These are phyloP conservation scores for Gulo gulo DNA, from an alignment of 2,113 vertebrate genomes.

Conservation along the genomic window DNA sequence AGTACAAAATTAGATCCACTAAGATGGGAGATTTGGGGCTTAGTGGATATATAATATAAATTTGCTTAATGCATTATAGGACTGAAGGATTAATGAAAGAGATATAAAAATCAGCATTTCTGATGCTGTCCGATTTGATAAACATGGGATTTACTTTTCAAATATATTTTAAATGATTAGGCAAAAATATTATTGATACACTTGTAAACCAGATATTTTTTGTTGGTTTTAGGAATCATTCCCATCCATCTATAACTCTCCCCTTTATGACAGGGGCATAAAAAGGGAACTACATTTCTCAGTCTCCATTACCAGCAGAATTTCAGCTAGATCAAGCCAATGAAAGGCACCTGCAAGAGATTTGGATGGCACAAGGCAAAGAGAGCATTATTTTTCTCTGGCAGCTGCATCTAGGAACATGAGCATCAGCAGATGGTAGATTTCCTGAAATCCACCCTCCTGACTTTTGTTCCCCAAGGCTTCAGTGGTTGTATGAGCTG, in stretches of 20 bases:
- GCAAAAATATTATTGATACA: background rate
- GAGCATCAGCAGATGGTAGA: background rate
- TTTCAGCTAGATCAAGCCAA: background rate
- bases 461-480: background rate
- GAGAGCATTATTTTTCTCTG: constrained; percentile 15
- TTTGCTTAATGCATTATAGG: background rate
- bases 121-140: background rate
- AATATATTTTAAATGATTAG: background rate
- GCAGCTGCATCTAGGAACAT: background rate
- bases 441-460: background rate
- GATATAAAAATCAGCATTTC: background rate
- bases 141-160: background rate
- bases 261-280: background rate
- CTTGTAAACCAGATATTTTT: background rate
- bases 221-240: background rate
- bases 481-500: background rate
- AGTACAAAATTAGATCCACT: background rate
- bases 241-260: background rate
- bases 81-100: background rate
- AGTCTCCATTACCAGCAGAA: background rate
- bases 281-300: background rate
- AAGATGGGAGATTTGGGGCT: background rate
- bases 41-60: background rate
- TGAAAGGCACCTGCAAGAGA: background rate
- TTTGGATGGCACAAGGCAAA: background rate